phyloP scores from a whole-genome alignment of 2,797 vertebrate genomes.

The Cyclura pinguis region DNA sequence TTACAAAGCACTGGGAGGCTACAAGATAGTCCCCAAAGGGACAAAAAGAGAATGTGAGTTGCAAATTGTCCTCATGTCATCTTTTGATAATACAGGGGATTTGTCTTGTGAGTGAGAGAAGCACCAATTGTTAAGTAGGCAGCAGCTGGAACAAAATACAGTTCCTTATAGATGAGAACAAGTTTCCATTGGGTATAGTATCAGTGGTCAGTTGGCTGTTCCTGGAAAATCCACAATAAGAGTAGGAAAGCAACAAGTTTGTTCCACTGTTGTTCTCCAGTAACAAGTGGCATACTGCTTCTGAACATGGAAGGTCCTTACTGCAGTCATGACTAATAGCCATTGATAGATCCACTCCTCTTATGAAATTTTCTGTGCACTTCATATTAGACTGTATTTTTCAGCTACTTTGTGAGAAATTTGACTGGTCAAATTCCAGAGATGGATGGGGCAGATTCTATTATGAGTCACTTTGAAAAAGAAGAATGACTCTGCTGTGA shows the following conservation, averaged over 20 bases:
- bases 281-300: not conserved
- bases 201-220: not conserved
- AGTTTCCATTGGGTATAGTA: not conserved
- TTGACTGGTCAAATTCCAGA: not conserved
- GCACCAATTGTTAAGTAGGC: not conserved
- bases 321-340: not conserved
- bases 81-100: not conserved
- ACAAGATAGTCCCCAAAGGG: no score
- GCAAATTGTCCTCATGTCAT: no score
- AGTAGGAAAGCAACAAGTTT: not conserved
- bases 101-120: not conserved
- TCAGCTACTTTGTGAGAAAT: not conserved
- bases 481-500: no score
- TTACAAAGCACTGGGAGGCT: no score
- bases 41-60: no score
- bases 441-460: not conserved
- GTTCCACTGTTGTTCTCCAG: not conserved
- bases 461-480: not conserved
- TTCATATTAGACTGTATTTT: not conserved
- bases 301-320: not conserved
- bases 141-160: not conserved
- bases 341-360: not conserved
- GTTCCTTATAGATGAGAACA: not conserved
- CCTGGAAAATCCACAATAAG: not conserved
- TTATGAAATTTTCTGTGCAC: not conserved